phyloP scores from a whole-genome alignment of 2,113 vertebrate genomes.

The Callaeas wilsoni region DNA sequence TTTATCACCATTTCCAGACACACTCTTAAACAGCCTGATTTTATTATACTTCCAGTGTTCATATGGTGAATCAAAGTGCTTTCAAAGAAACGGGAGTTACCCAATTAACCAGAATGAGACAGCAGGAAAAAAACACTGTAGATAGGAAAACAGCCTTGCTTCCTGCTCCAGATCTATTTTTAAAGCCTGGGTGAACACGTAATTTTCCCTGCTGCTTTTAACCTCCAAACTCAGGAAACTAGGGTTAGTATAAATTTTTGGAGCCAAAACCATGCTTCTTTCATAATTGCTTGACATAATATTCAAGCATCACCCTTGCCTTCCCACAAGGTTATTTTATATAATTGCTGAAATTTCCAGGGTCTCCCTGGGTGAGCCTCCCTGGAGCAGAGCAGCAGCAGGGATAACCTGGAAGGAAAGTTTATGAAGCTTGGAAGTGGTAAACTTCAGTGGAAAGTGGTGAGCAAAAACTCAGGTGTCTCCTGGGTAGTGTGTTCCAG shows the following conservation, averaged over 20 bases:
- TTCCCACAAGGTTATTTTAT: not conserved
- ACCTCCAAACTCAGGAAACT: not conserved
- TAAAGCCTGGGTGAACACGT: not conserved
- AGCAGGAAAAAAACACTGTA: not conserved
- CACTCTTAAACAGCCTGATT: conserved; percentile 53
- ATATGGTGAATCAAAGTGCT: conserved; percentile 34
- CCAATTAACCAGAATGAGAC: conserved; percentile 42
- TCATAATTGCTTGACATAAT: not conserved
- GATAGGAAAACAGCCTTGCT: not conserved
- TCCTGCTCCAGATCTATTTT: not conserved
- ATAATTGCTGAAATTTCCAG: not conserved
- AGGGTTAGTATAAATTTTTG: not conserved
- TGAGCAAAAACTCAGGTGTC: not conserved
- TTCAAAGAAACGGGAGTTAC: conserved; percentile 32
- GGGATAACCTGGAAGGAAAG: not conserved
- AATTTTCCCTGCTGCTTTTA: not conserved
- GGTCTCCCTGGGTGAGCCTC: not conserved
- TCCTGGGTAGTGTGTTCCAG: not conserved
- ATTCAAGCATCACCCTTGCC: not conserved
- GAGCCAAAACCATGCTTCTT: not conserved
- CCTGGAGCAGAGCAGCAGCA: not conserved
- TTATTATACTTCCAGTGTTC: conserved; percentile 48
- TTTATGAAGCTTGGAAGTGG: not conserved
- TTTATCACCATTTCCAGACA: conserved; percentile 52
- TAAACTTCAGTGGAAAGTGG: not conserved